Percentiles rank a stretch among this genome's conserved stretches.
phyloP scores from a whole-genome alignment of 1,140 invertebrate species.

The Hylyphantes graminicola region DNA sequence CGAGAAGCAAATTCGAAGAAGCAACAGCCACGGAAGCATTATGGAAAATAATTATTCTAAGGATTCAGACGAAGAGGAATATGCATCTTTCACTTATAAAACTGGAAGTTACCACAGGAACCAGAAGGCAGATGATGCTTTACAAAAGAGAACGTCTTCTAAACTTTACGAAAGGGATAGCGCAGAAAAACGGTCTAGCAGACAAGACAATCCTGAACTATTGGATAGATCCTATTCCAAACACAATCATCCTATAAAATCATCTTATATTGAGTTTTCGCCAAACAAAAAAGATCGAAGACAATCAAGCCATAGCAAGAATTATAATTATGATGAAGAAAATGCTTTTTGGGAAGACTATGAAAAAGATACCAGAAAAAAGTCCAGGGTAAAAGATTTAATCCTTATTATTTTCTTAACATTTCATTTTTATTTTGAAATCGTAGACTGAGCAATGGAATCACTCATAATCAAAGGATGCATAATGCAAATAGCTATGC shows the following conservation, averaged over 20 bases:
- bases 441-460: too few species aligned
- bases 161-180: background rate
- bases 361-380: too few species aligned
- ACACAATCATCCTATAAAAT: background rate
- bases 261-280: background rate
- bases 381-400: too few species aligned
- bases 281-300: background rate
- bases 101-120: background rate
- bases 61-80: background rate
- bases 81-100: conserved; percentile 22
- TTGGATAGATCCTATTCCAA: background rate
- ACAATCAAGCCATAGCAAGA: too few species aligned
- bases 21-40: background rate
- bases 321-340: too few species aligned
- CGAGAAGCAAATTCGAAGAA: background rate
- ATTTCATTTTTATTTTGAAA: too few species aligned
- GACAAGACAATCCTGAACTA: background rate
- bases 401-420: too few species aligned
- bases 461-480: too few species aligned
- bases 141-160: background rate
- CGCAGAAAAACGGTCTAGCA: background rate
- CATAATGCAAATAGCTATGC: too few species aligned
- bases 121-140: background rate
- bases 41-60: background rate
- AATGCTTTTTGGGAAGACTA: too few species aligned